These are phyloP conservation scores for Polypterus bichir DNA, from an alignment of 2,113 vertebrate species.

Conservation along the genomic window DNA sequence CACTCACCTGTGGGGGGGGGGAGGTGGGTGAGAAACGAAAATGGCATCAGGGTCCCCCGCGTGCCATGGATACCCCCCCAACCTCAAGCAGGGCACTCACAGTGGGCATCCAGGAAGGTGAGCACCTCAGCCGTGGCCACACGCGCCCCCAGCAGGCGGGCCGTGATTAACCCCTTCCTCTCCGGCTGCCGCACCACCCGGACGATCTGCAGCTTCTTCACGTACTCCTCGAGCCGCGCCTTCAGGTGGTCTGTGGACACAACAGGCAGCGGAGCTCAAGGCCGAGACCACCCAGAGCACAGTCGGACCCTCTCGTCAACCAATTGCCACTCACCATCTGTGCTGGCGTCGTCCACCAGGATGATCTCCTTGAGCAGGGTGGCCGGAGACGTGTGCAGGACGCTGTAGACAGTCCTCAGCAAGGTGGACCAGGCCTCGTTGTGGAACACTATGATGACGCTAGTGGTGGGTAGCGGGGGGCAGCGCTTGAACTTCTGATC, in stretches of 20 bases:
- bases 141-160: conserved; percentile 77
- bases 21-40: not conserved
- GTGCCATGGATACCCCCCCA: not conserved
- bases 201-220: conserved; percentile 70
- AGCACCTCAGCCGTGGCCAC: conserved; percentile 73
- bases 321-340: conserved; percentile 50
- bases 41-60: not conserved
- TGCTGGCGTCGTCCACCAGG: conserved; percentile 86
- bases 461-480: conserved; percentile 74
- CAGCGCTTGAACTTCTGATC: conserved; percentile 76
- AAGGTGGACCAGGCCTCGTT: conserved; percentile 86
- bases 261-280: not conserved
- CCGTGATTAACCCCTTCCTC: conserved; percentile 86
- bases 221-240: conserved; percentile 57
- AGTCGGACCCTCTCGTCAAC: no score
- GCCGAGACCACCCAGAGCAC: no score
- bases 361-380: conserved; percentile 74
- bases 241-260: conserved; percentile 65
- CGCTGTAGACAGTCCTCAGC: conserved; percentile 78
- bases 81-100: conserved; percentile 48
- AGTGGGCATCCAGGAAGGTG: conserved; percentile 89
- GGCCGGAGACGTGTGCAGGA: conserved; percentile 73
- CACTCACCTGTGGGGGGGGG: conserved; percentile 68
- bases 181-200: conserved; percentile 70
- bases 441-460: conserved; percentile 79